phyloP scores from a whole-genome alignment of 2,888 invertebrate species.

The Eustalomyia histrio region DNA sequence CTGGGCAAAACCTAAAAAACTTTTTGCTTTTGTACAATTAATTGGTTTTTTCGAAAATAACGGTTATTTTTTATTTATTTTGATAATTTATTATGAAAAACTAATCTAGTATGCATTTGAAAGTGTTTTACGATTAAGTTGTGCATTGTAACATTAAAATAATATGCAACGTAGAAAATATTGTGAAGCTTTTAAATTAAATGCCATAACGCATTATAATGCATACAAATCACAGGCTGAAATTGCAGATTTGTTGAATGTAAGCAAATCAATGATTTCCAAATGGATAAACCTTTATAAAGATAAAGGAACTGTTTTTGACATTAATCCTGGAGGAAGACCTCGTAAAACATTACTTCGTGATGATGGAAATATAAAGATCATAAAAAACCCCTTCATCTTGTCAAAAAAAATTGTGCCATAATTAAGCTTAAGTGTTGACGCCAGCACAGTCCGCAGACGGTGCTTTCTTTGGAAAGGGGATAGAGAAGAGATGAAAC shows the following conservation, averaged over 20 bases:
- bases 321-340: constrained; percentile 4
- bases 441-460: not conserved
- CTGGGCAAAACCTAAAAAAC: too few species aligned
- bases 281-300: not conserved
- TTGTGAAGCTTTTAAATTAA: constrained; percentile 7
- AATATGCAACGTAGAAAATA: constrained; percentile 15
- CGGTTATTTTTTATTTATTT: too few species aligned
- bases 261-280: too few species aligned
- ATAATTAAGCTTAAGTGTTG: constrained; percentile 4
- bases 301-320: constrained; percentile 19
- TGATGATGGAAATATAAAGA: constrained; percentile 1
- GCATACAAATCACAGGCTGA: constrained; percentile 2
- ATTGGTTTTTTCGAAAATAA: too few species aligned
- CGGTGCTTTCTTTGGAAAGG: too few species aligned
- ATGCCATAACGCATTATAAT: constrained; percentile 23
- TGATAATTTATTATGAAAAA: not conserved
- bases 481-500: not conserved
- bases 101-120: constrained; percentile 5
- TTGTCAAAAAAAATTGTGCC: constrained; percentile 3
- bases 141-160: constrained; percentile 15
- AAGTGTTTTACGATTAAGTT: not conserved
- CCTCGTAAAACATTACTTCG: constrained; percentile 1
- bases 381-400: not conserved
- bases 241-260: too few species aligned
- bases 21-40: too few species aligned